Conservation (phyloP, 2,797 vertebrate genomes). For the Molothrus aeneus region DNA sequence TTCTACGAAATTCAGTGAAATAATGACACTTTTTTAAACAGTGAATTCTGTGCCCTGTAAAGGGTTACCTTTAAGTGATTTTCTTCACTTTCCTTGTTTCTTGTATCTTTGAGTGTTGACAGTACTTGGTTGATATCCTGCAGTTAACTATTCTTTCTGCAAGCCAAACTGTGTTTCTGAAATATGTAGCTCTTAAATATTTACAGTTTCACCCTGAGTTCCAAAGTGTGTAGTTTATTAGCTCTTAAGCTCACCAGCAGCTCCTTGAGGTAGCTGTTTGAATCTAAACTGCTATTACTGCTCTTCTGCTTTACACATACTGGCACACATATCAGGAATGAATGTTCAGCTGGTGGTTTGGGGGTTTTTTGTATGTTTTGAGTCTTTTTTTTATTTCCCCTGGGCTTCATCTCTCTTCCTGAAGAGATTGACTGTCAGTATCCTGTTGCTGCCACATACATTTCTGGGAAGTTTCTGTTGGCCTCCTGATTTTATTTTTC, state of each 20-base stretch:
- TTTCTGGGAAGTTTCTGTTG: not conserved
- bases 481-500: not conserved
- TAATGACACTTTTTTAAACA: not conserved
- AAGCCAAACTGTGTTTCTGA: not conserved
- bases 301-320: not conserved
- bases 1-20: not conserved
- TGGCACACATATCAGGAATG: not conserved
- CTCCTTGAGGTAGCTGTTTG: not conserved
- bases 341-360: not conserved
- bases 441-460: not conserved
- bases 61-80: not conserved
- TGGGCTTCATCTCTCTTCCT: not conserved
- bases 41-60: not conserved
- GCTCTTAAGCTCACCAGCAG: not conserved
- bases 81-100: not conserved
- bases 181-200: not conserved
- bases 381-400: not conserved
- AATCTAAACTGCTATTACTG: not conserved
- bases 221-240: not conserved
- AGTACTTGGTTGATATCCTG: not conserved
- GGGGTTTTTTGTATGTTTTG: not conserved
- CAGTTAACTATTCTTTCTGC: not conserved
- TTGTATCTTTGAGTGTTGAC: not conserved
- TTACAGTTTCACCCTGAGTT: not conserved
- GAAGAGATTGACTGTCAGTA: not conserved